These are phyloP conservation scores for Cotesia glomerata DNA, from an alignment of 1,140 invertebrate species.

Conservation along the genomic window DNA sequence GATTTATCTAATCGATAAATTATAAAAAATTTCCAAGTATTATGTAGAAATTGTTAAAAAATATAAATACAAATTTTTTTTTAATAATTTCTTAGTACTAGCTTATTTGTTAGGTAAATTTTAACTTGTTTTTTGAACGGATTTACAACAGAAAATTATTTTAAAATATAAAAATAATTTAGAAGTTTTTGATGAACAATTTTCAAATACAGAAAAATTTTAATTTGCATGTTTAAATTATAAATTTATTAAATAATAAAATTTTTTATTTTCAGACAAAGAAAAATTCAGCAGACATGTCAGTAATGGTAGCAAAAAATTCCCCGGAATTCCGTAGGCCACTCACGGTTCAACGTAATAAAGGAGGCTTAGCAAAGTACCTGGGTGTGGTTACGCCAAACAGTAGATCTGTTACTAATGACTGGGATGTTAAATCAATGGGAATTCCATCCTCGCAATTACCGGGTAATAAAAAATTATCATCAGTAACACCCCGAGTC, in stretches of 20 bases:
- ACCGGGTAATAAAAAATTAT: conserved; percentile 38
- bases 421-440: conserved; percentile 49
- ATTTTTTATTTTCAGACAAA: conserved; percentile 21
- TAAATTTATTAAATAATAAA: not conserved
- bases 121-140: too few species aligned
- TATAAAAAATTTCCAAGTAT: too few species aligned
- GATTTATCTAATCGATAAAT: too few species aligned
- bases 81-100: too few species aligned
- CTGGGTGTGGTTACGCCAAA: conserved; percentile 42
- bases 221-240: too few species aligned
- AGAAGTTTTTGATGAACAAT: too few species aligned
- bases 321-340: conserved; percentile 58
- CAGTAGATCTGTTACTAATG: conserved; percentile 29
- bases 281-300: conserved; percentile 49
- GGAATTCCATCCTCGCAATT: conserved; percentile 42
- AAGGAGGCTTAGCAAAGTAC: conserved; percentile 57
- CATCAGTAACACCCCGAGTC: conserved; percentile 44
- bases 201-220: too few species aligned
- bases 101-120: too few species aligned
- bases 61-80: too few species aligned
- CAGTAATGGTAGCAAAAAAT: conserved; percentile 54
- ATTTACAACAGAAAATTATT: too few species aligned
- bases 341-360: conserved; percentile 56
- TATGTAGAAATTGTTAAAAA: too few species aligned
- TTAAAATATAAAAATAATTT: too few species aligned